Conservation (phyloP, 2,113 vertebrate species). For the Corydoras maculifer region DNA sequence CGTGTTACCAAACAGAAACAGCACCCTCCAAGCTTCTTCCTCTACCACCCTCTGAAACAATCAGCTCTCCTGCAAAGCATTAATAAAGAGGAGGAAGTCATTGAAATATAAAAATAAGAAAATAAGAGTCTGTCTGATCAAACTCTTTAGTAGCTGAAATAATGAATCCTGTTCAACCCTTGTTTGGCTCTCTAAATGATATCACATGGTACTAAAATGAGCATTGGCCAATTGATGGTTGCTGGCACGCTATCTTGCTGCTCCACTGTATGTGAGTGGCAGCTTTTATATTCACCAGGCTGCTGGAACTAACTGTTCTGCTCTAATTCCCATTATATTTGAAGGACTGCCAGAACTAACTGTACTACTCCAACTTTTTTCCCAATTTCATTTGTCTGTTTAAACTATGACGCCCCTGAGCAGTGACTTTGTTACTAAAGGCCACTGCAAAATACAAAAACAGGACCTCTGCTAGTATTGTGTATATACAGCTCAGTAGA, state of each 20-base stretch:
- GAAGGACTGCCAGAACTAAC: constrained; percentile 12
- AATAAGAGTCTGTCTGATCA: background rate
- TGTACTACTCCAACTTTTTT: background rate
- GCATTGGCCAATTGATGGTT: too few relatives aligned
- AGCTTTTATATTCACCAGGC: background rate
- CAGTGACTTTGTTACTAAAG: constrained; percentile 23
- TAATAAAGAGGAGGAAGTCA: constrained; percentile 24
- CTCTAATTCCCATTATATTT: constrained; percentile 22
- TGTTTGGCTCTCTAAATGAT: background rate
- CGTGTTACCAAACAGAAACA: constrained; percentile 37
- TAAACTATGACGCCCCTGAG: constrained; percentile 2
- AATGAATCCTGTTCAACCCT: too few relatives aligned
- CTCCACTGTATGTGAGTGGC: constrained; percentile 4
- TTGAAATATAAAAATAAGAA: constrained; percentile 12
- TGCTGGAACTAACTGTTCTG: constrained; percentile 15
- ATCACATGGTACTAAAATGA: background rate
- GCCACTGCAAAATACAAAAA: constrained; percentile 27
- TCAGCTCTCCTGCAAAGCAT: constrained; percentile 15
- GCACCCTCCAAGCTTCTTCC: constrained; percentile 11
- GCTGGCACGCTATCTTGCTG: background rate
- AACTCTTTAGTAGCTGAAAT: background rate
- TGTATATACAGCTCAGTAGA: too few relatives aligned
- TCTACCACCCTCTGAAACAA: constrained; percentile 2
- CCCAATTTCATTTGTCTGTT: constrained; percentile 15
- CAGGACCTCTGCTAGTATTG: constrained; percentile 1